Evolutionary conservation across 2,797 vertebrate genomes (phyloP), one percentile per base, ranked within the genome.

Genomic region (Oryzias sinensis): DNA sequence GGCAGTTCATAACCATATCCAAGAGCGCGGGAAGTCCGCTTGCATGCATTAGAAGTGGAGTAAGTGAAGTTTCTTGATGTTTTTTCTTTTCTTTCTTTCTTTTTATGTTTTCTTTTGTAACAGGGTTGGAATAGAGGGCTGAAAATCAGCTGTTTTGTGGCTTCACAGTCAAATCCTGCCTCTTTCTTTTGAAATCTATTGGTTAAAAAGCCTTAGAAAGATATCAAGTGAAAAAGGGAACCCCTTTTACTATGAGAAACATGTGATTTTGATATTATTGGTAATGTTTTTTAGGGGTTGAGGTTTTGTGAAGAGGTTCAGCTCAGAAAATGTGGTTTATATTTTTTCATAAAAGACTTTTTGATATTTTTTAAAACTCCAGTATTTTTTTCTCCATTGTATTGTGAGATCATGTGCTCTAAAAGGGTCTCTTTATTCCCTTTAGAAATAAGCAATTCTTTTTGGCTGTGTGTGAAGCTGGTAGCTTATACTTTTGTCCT

Each of bases 1-100:
- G 76, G 69, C 77, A 62, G 58, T 68, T 60, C 71, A 48, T 65
- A 60, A 17, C 67, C 44, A 59, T 72, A 48, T 72, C 40, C 68
- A 63, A 56, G 61, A 69, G 74, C 68, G 74, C 59, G 62, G 62
- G 60, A 47, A 65, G 52, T 55, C 56, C 71, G 68, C 75, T 48
- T 62, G 79, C 49, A 58, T 71, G 53, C n/a, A 14, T 59, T 68
- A 58, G 15, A 68, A 62, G 43, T 49, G 59, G 58, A 40, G 65
- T 76, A 66, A 68, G 62, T 70, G 48, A 55, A 11, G 37, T 16
- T 59, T 22, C 68, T 40, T 59, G 43, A 29, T 54, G 43, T 29
- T 54, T 60, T 8, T 67, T n/a, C n/a, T 76, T 68, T 54, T 4
- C 13, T 43, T 14, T 9, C 44, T 70, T 78, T 59, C 2, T 1